phyloP scores from a whole-genome alignment of 64 coral and sea anemone genomes.

The Exaiptasia diaphana region DNA sequence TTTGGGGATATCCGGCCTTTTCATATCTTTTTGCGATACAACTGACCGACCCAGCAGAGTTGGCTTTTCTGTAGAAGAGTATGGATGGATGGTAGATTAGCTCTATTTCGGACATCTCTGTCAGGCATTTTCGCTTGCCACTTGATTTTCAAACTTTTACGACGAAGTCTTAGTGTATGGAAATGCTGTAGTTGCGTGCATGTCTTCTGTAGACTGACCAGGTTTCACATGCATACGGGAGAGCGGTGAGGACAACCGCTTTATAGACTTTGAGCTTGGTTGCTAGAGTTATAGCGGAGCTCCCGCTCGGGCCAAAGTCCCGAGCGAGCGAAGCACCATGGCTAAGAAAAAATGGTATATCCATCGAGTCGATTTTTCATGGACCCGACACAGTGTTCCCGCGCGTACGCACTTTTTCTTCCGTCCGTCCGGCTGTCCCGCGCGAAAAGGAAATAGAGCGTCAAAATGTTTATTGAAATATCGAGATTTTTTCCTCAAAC shows the following conservation, averaged over 20 bases:
- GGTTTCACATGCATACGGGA: conserved; percentile 9
- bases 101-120: background rate
- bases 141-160: background rate
- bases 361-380: too few species aligned
- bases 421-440: too few species aligned
- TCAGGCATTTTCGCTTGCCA: conserved; percentile 11
- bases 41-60: background rate
- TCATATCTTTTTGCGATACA: background rate
- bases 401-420: too few species aligned
- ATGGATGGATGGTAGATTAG: background rate
- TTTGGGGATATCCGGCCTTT: conserved; percentile 29
- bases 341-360: too few species aligned
- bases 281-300: background rate
- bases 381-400: too few species aligned
- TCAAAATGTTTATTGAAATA: too few species aligned
- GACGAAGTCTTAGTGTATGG: background rate
- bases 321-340: too few species aligned
- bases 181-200: background rate
- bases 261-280: conserved; percentile 47
- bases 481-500: too few species aligned
- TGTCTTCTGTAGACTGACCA: background rate
- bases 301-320: conserved; percentile 30
- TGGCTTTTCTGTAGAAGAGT: background rate
- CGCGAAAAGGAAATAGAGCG: too few species aligned
- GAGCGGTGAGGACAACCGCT: conserved; percentile 11